Evolutionary conservation across 2,797 vertebrate genomes (phyloP), one percentile per base, ranked within the genome.

Genomic region (Allobates femoralis): DNA sequence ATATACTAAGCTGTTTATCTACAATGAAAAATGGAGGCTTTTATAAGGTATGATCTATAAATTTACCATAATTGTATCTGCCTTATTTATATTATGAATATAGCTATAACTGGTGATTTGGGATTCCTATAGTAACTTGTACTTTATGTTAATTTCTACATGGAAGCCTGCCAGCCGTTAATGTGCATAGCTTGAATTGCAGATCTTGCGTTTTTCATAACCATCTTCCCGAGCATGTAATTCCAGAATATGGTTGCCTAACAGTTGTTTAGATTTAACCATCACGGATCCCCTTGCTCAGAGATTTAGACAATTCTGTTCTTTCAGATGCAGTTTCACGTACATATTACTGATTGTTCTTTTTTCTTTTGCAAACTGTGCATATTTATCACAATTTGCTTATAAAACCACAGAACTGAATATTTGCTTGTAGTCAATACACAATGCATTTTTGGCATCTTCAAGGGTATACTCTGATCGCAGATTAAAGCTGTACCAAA

Each of bases 261-360:
- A n/a, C 34, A 71, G 67, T 74, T 74, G 23, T 41, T 46, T 26
- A 74, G 14, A 74, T 74, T 74, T 74, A 74, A 74, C 69, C 21
- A 74, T 50, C 69, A 74, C 41, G 1, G 37, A 26, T 26, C 14
- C n/a, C 41, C 7, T n/a, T 74, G 69, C 23, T 74, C 69, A 46
- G 37, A 74, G 69, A 74, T 46, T 46, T 26, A 73, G 37, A 26
- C 23, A 46, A 26, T 26, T 11, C 37, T n/a, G 23, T 37, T 16
- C 12, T 50, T 21, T 23, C 69, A n/a, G 37, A 21, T 34, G 28
- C 23, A 46, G 21, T 26, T 46, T 46, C 11, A n/a, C 7, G 23
- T 73, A 46, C 23, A 46, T 73, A 46, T 73, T 37, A 73, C 12
- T 46, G 37, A 46, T n/a, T n/a, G 3, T 73, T 46, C 3, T n/a